A percentile compares a stretch with the other conserved stretches of the same genome.
phyloP scores from a whole-genome alignment of 2,888 invertebrate genomes.

The Drosophila affinis region DNA sequence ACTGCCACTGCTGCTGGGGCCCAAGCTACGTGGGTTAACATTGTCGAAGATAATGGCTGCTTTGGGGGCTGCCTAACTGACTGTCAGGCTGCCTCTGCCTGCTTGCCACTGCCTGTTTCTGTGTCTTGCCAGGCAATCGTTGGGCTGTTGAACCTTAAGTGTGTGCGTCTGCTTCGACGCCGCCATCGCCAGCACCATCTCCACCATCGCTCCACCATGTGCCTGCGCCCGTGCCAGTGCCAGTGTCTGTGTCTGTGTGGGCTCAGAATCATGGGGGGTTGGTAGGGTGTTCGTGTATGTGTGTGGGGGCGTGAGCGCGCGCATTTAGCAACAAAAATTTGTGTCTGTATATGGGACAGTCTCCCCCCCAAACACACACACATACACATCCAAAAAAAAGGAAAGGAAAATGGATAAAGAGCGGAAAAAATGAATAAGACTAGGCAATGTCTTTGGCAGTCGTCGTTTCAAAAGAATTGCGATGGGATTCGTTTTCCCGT shows the following conservation, averaged over 20 bases:
- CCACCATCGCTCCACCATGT: constrained; percentile 12
- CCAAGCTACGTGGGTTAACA: constrained; percentile 57
- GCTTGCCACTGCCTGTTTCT: not conserved
- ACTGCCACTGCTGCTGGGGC: constrained; percentile 10
- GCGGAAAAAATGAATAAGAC: constrained; percentile 27
- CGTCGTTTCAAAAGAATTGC: constrained; percentile 23
- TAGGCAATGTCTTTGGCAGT: not conserved
- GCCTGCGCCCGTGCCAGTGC: constrained; percentile 5
- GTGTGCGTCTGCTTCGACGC: constrained; percentile 55
- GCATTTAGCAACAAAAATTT: constrained; percentile 68
- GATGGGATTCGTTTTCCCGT: constrained; percentile 30
- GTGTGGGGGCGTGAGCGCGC: constrained; percentile 65
- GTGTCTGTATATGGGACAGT: constrained; percentile 67
- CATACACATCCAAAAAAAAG: constrained; percentile 11
- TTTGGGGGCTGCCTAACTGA: constrained; percentile 57
- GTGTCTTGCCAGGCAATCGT: constrained; percentile 63
- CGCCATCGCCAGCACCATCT: constrained; percentile 10
- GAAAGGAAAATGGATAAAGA: constrained; percentile 1
- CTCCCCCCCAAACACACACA: constrained; percentile 21
- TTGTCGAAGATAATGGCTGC: constrained; percentile 78
- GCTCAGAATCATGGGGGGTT: not conserved
- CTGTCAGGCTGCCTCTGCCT: constrained; percentile 9
- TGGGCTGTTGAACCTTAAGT: constrained; percentile 77
- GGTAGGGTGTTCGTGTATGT: constrained; percentile 29
- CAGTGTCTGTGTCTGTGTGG: not conserved